These are phyloP conservation scores for Eupithecia vulgata DNA, from an alignment of 2,888 invertebrate genomes.

Conservation along the genomic window DNA sequence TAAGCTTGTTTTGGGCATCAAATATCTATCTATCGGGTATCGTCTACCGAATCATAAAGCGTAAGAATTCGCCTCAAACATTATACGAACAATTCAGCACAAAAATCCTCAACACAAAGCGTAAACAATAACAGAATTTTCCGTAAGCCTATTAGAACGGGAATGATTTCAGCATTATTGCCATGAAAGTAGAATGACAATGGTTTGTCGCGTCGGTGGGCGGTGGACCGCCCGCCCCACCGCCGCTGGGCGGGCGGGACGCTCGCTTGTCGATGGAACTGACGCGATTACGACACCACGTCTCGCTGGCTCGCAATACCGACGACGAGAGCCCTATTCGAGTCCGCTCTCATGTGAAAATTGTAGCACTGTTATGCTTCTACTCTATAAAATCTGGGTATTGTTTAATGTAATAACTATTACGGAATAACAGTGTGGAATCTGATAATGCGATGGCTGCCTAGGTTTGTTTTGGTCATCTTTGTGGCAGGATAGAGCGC, in stretches of 20 bases:
- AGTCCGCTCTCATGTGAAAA: constrained; percentile 77
- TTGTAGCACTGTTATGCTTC: constrained; percentile 77
- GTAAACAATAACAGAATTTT: constrained; percentile 52
- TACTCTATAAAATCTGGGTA: constrained; percentile 72
- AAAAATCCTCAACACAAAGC: constrained; percentile 36
- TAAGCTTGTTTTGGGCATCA: not conserved
- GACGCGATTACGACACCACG: constrained; percentile 89
- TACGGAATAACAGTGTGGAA: constrained; percentile 77
- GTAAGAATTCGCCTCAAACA: constrained; percentile 8
- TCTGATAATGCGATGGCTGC: constrained; percentile 50
- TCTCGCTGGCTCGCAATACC: constrained; percentile 85
- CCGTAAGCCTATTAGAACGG: constrained; percentile 70
- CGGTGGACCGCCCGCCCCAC: constrained; percentile 50
- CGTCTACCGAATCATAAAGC: constrained; percentile 2
- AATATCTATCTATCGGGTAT: not conserved
- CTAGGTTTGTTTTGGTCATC: not conserved
- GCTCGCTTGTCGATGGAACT: constrained; percentile 61
- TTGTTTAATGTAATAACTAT: constrained; percentile 82
- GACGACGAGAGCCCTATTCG: constrained; percentile 61
- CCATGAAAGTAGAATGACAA: constrained; percentile 80
- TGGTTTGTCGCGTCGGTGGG: constrained; percentile 80
- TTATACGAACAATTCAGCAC: constrained; percentile 43
- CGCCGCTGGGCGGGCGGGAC: constrained; percentile 51
- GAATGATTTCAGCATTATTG: constrained; percentile 58
- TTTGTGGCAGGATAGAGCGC: not conserved